Base-by-base conservation (phyloP, 2,113 vertebrate species). In the Poicephalus meyeri region DNA sequence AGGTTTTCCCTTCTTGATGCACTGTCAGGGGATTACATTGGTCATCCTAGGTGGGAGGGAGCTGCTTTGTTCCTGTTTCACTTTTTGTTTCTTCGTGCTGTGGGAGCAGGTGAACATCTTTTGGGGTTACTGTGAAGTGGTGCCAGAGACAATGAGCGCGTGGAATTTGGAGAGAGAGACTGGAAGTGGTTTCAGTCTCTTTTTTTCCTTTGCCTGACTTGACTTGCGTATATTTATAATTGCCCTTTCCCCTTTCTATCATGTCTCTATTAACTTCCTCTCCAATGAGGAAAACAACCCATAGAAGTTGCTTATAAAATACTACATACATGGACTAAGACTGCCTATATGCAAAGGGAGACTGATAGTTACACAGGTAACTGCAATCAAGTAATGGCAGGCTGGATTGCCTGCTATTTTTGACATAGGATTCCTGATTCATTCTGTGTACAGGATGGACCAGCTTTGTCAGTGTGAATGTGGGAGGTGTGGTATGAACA, bases 31-130 rank as follows among this genome's bases (percentile, higher is more conserved):
- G 73, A 70, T 81, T 41, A 74, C 1, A 2, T 4, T 87, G 86
- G 91, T 74, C 93, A 91, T 91, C 80, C 60, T 29, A 89, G 77
- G 91, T 95, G 44, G 80, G 86, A 95, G 37, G 80, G 86, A 95
- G 37, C 80, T 49, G 13, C 90, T 94, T 82, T 94, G 77, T 96
- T 86, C 86, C 58, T 63, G 26, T 63, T 94, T 71, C 44, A 11
- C 72, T 86, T 50, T 91, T 95, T 88, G 44, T 95, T 95, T 76
- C 91, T 89, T 50, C 65, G 55, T 79, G 84, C 81, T 89, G 63
- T 69, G 70, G 82, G 72, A 96, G 80, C 83, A 97, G 91, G 83
- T 96, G 92, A 95, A 91, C 42, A 23, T 95, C 69, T 80, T 92
- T 47, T 44, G 83, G 92, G 85, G 55, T 93, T 89, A 53, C 69